phyloP scores from a whole-genome alignment of 2,797 vertebrate genomes.

The Benthosema pterotum region DNA sequence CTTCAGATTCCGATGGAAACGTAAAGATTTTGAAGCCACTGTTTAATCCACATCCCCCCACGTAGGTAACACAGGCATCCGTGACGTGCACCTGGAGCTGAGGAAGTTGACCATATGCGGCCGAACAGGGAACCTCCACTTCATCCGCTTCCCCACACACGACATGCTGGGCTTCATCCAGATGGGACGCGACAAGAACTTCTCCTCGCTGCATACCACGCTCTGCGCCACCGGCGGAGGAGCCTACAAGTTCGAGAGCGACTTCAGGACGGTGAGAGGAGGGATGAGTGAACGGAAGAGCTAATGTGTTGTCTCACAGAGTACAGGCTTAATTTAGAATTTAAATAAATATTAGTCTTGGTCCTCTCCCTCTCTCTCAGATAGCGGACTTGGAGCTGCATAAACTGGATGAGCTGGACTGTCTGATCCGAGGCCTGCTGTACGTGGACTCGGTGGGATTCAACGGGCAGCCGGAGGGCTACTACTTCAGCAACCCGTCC shows the following conservation, averaged over 20 bases:
- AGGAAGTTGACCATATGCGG: constrained; percentile 86
- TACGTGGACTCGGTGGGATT: constrained; percentile 89
- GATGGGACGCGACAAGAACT: constrained; percentile 90
- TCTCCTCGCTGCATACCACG: constrained; percentile 88
- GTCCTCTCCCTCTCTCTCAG: constrained; percentile 59
- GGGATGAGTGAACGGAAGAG: too few species aligned
- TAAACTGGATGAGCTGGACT: constrained; percentile 92
- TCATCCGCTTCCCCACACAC: constrained; percentile 90
- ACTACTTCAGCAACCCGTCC: constrained; percentile 89
- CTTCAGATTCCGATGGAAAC: too few species aligned
- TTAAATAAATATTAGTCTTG: too few species aligned
- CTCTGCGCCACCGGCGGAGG: constrained; percentile 88
- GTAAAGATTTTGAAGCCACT: too few species aligned
- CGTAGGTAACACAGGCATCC: constrained; percentile 80
- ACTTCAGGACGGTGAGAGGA: constrained; percentile 84
- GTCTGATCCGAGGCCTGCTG: constrained; percentile 88
- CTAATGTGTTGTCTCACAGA: too few species aligned
- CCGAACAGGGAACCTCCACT: constrained; percentile 88
- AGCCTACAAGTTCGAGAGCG: constrained; percentile 90
- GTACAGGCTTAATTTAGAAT: too few species aligned
- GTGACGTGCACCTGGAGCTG: constrained; percentile 89
- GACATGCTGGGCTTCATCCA: constrained; percentile 91
- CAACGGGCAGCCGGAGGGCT: constrained; percentile 89
- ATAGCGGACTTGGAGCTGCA: constrained; percentile 89
- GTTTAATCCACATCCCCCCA: neutral